Conservation (phyloP, 2,797 vertebrate species). For the Catamblyrhynchus diadema region DNA sequence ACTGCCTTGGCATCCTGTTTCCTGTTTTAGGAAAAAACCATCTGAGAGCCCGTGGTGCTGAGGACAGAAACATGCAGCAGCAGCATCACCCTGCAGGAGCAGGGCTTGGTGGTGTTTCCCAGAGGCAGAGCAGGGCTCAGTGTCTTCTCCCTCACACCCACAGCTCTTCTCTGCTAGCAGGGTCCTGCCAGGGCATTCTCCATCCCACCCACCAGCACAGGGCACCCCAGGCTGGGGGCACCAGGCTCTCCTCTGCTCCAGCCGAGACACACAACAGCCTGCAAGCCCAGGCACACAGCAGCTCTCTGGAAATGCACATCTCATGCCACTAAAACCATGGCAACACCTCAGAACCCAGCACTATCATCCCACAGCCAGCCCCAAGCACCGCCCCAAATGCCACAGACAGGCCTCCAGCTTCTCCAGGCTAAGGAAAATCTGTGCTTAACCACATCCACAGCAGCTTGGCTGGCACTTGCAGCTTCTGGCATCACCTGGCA, state of each 20-base stretch:
- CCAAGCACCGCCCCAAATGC: neutral
- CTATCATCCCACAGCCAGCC: neutral
- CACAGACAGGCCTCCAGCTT: neutral
- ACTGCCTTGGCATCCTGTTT: neutral
- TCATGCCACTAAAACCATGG: rapidly evolving
- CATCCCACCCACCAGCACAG: neutral
- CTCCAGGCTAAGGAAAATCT: neutral
- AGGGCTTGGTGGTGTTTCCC: neutral
- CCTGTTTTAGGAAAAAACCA: neutral
- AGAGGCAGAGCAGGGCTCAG: neutral
- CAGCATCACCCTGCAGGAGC: neutral
- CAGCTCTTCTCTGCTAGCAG: neutral
- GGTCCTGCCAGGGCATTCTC: neutral
- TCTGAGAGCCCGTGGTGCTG: rapidly evolving
- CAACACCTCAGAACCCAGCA: neutral
- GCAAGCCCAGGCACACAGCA: neutral
- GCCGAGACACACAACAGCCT: neutral
- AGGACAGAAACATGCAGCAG: neutral
- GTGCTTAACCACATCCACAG: neutral
- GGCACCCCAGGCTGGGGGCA: neutral
- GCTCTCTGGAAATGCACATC: neutral
- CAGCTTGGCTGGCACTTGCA: neutral
- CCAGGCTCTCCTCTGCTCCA: neutral
- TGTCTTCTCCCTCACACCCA: neutral
- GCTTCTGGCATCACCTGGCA: neutral